Base-by-base conservation (phyloP, 1,140 invertebrate species). In the Drosophila burlai region DNA sequence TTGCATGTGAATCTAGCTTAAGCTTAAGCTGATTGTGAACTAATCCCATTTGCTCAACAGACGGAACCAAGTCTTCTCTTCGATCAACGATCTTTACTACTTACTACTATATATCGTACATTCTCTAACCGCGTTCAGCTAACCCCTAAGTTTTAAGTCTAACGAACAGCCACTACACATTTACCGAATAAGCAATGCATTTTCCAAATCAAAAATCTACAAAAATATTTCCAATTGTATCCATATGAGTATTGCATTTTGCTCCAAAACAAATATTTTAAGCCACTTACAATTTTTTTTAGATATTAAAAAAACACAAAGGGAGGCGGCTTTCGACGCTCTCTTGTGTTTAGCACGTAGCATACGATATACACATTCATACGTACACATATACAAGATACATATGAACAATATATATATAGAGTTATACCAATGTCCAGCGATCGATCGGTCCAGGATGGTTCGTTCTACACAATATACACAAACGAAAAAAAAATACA, bases 211-310 rank as follows among this genome's bases (percentile, higher is more conserved):
- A 64, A 77, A 67, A 69, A n/a, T 57, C 65, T 57, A 72, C 50
- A 74, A 64, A 74, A 64, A 36, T 38, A 46, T 62, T 75, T 71
- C 83, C 76, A 76, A 81, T 75, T 78, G 78, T 85, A 85, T 61
- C 68, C 38, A 85, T n/a, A 55, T 67, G 65, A 86, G 78, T 85
- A 81, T 85, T 85, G 77, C 82, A 85, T 85, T 85, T 85, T 85
- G 74, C 47, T 82, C 76, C 52, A 24, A 24, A 79, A 55, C 24
- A 55, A 49, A 71, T 65, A 68, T 34, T 68, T 58, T 64, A 82
- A 82, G 68, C 43, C 60, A 80, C 61, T 80, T 64, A 83, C 76
- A 64, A 61, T 73, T 73, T 73, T 73, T 72, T 60, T 73, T 60
- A 72, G 54, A 60, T 73, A 73, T 72, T 73, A 73, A 60, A 36